Base-by-base conservation (phyloP, 1,140 invertebrate species). In the Drepana arcuata region DNA sequence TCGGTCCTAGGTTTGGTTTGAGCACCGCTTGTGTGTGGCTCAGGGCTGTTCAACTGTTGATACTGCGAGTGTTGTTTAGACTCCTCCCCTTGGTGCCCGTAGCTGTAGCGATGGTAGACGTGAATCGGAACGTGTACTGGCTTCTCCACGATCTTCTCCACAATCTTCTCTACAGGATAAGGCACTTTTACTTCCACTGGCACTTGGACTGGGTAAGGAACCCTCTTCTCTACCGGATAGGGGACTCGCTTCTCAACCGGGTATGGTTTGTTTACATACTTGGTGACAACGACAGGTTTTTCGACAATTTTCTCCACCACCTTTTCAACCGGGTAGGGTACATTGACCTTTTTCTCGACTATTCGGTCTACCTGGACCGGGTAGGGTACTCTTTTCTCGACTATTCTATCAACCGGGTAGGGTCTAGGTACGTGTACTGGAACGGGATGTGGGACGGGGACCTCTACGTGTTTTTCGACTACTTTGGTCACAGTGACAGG, bases 401-500 rank as follows among this genome's bases (percentile, higher is more conserved):
- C 68, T 5, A 86, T 83, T 42, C 84, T 82, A 16, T 87, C 85
- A 3, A 88, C 75, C 1, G 77, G 79, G 35, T 80, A 79, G 11
- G 75, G 65, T 34, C 70, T 71, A 1, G 69, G 77, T 0, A 85
- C 66, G 7, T 82, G 77, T 1, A 84, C 71, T 10, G 82, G 72
- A 2, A 85, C 73, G 1, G 83, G 83, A 13, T 83, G 77, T 0
- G 82, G 79, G 16, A 84, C 73, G 1, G 81, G 81, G 7, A 87
- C 74, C 51, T 86, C 78, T 9, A 88, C 67, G 24, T 84, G 75
- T 49, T 84, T 86, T 40, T 88, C 84, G 2, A 86, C 51, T 12
- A 84, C 70, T 50, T 87, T 87, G 6, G 87, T 88, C 1, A 88
- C 67, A 35, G 80, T 78, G 5, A 86, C 66, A 0, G 85, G 85